A percentile compares a stretch with the other conserved stretches of the same genome.
Evolutionary conservation across 2,113 vertebrate species (phyloP).

Genomic region (Cranoglanis bouderius): DNA sequence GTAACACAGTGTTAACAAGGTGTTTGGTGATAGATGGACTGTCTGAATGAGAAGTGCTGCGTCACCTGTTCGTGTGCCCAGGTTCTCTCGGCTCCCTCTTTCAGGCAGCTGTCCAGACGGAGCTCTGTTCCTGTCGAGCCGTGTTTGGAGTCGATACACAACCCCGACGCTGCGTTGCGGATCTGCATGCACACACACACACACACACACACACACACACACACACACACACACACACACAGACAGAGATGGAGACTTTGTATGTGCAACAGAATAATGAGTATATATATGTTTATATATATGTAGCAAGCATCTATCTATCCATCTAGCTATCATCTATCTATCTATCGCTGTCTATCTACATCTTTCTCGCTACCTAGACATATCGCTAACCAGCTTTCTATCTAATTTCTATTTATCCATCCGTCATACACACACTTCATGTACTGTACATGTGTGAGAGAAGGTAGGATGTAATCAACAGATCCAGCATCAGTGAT

Average conservation of each 20-base stretch:
- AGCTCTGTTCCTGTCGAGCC: constrained; percentile 83
- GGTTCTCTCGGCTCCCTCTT: constrained; percentile 84
- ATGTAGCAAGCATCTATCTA: not conserved
- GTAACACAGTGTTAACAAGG: not conserved
- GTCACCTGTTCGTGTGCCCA: constrained; percentile 90
- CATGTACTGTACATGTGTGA: not conserved
- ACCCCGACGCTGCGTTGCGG: constrained; percentile 78
- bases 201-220: constrained; percentile 1
- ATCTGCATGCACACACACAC: constrained; percentile 72
- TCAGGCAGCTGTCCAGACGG: constrained; percentile 82
- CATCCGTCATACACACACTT: not conserved
- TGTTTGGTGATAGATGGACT: not conserved
- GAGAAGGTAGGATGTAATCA: not conserved
- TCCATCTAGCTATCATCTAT: no score
- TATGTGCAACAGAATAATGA: not conserved
- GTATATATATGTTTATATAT: not conserved
- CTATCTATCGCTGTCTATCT: not conserved
- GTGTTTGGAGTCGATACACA: constrained; percentile 87
- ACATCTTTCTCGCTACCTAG: not conserved
- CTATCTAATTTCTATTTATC: not conserved
- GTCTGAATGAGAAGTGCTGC: not conserved
- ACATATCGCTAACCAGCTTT: not conserved
- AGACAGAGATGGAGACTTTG: not conserved
- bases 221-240: not conserved
- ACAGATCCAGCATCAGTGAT: not conserved